Percentiles rank a stretch among this genome's conserved stretches.
Evolutionary conservation across 2,888 invertebrate genomes (phyloP).

Genomic region (Morpho achilles): DNA sequence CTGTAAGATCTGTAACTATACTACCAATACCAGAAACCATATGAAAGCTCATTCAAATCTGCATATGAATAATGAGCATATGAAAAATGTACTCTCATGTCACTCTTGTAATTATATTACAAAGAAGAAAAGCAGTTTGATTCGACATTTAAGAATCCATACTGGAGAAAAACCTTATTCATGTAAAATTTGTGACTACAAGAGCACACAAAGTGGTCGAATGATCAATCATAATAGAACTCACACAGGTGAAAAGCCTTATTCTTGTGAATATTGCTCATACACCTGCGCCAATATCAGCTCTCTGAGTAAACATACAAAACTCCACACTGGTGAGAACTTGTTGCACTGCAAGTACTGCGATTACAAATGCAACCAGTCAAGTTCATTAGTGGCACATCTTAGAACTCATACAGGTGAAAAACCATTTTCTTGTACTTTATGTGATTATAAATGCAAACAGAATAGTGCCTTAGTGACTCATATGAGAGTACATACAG

Average conservation of each 20-base stretch:
- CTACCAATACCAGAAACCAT: too few relatives aligned
- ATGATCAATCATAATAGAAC: background rate
- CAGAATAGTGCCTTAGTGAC: background rate
- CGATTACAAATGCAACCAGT: background rate
- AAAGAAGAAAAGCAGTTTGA: too few relatives aligned
- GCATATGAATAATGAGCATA: too few relatives aligned
- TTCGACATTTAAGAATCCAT: background rate
- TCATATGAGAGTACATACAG: background rate
- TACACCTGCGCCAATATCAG: background rate
- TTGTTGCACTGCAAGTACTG: background rate
- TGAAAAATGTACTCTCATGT: too few relatives aligned
- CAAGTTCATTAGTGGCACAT: background rate
- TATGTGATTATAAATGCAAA: background rate
- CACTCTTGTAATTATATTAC: too few relatives aligned
- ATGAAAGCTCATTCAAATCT: too few relatives aligned
- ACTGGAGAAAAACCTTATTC: background rate
- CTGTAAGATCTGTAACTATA: too few relatives aligned
- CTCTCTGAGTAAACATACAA: background rate
- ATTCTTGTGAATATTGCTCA: constrained; percentile 34
- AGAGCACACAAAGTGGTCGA: background rate
- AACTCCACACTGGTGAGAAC: background rate
- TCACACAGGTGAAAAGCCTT: constrained; percentile 1
- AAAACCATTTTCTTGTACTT: background rate
- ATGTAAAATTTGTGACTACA: background rate
- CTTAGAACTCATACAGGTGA: background rate